Evolutionary conservation across 1,140 invertebrate genomes (phyloP), one percentile per base, ranked within the genome.

Genomic region (Drosophila arizonae): DNA sequence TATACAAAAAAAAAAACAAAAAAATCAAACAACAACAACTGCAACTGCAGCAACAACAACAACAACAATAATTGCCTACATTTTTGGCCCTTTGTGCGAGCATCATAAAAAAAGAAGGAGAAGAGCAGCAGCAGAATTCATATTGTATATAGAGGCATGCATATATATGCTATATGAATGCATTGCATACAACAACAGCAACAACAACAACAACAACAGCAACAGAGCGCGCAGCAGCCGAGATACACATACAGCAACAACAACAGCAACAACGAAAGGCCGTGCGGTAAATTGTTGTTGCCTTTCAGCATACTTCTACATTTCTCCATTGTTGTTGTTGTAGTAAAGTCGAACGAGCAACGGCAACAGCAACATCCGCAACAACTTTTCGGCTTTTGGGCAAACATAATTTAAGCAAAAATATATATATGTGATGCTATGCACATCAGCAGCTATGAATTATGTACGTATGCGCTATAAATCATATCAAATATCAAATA

Each of bases 391-490:
- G 76, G 84, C 84, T 87, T 74, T 87, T 87, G 84, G 84, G 84
- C 84, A 88, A 71, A 87, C 70, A 77, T 88, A 88, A 88, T 88
- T 88, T 88, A 80, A 88, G 71, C 76, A 73, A 81, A 82, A 84
- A 11, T 39, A 39, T 39, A 39, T 90, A 86, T 77, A 82, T 86
- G 82, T 90, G 88, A 90, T 90, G 89, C 84, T 90, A 90, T 90
- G 89, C 89, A 86, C 89, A 90, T 90, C 89, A 90, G 88, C 89
- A 88, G 73, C 84, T 90, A 89, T 86, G 89, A 89, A 86, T 77
- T 90, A 90, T 90, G 89, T 90, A 90, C 84, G 89, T 90, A 90
- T 90, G n/a, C 21, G n/a, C 50, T 28, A 8, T 28, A 15, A 17
- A 46, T 17, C 17, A 21, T 46, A 46, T 17, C 9, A 17, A 46